Evolutionary conservation across 1,140 invertebrate genomes (phyloP).

Genomic region (Theocolax elegans): DNA sequence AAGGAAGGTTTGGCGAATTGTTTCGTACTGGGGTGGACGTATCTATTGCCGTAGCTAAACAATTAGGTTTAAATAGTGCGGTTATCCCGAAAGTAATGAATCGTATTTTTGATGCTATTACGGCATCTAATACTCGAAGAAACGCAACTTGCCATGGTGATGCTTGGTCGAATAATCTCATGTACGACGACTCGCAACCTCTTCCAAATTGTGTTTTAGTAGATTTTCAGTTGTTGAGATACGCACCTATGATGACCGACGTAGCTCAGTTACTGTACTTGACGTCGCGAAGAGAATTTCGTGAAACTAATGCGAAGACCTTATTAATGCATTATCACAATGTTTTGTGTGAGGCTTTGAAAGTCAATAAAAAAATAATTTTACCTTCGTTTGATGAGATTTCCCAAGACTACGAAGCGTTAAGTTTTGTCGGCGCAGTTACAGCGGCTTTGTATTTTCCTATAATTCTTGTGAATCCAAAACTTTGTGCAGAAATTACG

Average conservation of each 20-base stretch:
- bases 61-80: background rate
- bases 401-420: background rate
- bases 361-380: background rate
- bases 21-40: background rate
- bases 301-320: background rate
- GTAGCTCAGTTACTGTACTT: background rate
- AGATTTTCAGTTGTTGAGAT: slow-evolving; percentile 4
- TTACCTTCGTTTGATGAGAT: background rate
- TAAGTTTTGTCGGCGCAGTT: background rate
- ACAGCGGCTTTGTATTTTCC: background rate
- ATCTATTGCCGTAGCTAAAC: background rate
- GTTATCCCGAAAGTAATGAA: background rate
- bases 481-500: background rate
- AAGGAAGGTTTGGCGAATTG: background rate
- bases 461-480: background rate
- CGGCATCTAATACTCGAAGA: background rate
- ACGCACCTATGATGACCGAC: background rate
- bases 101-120: background rate
- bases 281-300: background rate
- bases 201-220: background rate
- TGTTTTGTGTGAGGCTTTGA: background rate
- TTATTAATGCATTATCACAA: background rate
- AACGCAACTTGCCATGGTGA: slow-evolving; percentile 2
- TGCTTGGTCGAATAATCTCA: slow-evolving; percentile 11
- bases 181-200: slow-evolving; percentile 3